Evolutionary conservation across 2,888 invertebrate species (phyloP), one percentile per base, ranked within the genome.

Genomic region (Drosophila algonquin): DNA sequence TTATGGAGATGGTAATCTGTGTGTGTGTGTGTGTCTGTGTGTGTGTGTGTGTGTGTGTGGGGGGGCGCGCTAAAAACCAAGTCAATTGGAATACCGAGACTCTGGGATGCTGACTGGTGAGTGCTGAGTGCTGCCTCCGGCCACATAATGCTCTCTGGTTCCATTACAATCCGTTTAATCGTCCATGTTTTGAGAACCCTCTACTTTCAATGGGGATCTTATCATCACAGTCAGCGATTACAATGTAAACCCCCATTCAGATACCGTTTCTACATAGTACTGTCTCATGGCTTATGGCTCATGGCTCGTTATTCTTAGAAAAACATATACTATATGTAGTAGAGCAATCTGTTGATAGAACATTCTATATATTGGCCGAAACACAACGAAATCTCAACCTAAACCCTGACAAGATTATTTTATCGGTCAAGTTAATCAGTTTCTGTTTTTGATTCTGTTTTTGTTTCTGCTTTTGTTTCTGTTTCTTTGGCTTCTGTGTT

Each of bases 1-100:
- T 77, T 77, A 54, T 46, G 44, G 53, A 60, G 51, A 64, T 54
- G 50, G 54, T 57, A 40, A 65, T 61, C 40, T 7, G 7, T 40
- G 35, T 12, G 21, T 21, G 21, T 21, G 21, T 21, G 21, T 21
- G 21, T 21, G 21, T 21, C 3, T 21, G 21, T 3, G 21, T 21
- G 21, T 3, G 21, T 21, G 21, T 21, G 21, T 21, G 21, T 21
- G 21, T 21, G 21, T 3, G 21, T 21, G 21, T 3, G 21, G 3
- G 12, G 35, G 14, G 5, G 35, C 12, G 60, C 18, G 21, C 44
- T 45, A 18, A 52, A 63, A 64, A 54, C n/a, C 53, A 63, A 63
- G 14, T 53, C 45, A 56, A 62, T 63, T 63, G 60, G 56, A 67
- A 72, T 18, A 21, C 32, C 47, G 5, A 51, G n/a, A 14, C 1